These are phyloP conservation scores for Meteorus sp. DNA, from an alignment of 1,140 invertebrate species.

Conservation along the genomic window DNA sequence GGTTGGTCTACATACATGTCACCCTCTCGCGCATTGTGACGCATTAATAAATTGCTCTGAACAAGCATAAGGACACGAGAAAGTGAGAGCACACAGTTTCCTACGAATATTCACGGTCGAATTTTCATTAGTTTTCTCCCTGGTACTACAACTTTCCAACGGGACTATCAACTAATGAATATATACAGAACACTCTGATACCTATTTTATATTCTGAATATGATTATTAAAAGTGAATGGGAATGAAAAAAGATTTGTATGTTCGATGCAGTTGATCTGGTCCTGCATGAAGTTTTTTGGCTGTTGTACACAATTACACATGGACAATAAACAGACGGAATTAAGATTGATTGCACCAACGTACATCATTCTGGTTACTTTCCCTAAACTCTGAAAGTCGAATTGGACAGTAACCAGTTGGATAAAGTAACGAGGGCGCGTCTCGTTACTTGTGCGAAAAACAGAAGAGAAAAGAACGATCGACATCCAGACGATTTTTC, in stretches of 20 bases:
- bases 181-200: neutral
- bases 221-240: no score
- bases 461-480: constrained; percentile 17
- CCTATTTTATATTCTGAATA: no score
- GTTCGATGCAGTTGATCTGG: no score
- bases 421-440: constrained; percentile 1
- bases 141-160: no score
- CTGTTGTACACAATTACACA: neutral
- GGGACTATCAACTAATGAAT: no score
- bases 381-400: constrained; percentile 6
- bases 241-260: no score
- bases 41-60: constrained; percentile 17
- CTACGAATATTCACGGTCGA: constrained; percentile 13
- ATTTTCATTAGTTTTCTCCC: constrained; percentile 18
- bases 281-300: no score
- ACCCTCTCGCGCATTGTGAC: neutral
- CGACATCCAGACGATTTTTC: constrained; percentile 42
- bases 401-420: constrained; percentile 5
- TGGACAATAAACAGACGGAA: neutral
- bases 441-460: constrained; percentile 8
- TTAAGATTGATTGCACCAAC: constrained; percentile 11
- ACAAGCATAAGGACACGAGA: no score
- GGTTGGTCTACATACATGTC: neutral
- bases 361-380: no score
- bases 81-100: constrained; percentile 1